A percentile compares a stretch with the other conserved stretches of the same genome.
phyloP scores from a whole-genome alignment of 2,797 vertebrate species.

The Antrozous pallidus region DNA sequence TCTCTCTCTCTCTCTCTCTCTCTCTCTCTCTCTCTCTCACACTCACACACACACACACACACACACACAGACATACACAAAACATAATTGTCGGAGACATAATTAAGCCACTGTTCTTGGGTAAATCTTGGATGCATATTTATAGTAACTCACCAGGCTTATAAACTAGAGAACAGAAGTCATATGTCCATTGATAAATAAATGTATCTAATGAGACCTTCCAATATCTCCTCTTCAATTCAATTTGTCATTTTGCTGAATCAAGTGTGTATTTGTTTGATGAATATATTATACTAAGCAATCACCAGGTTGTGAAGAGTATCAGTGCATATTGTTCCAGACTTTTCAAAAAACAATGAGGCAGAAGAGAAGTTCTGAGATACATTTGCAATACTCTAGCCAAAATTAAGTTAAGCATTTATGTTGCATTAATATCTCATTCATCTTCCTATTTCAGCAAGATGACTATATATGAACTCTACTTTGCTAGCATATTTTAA shows the following conservation, averaged over 20 bases:
- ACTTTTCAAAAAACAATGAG: neutral
- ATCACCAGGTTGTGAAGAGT: neutral
- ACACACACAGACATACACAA: neutral
- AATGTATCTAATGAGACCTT: neutral
- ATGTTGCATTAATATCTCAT: neutral
- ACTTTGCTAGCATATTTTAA: neutral
- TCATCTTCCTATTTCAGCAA: neutral
- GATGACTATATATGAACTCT: neutral
- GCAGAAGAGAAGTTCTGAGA: neutral
- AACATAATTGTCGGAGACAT: neutral
- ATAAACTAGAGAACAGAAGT: neutral
- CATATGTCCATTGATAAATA: neutral
- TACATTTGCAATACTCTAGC: neutral
- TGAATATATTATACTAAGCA: neutral
- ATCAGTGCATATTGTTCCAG: neutral
- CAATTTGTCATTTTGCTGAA: constrained; percentile 5
- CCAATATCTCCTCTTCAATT: neutral
- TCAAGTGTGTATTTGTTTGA: neutral
- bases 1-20: neutral
- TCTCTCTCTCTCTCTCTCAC: neutral
- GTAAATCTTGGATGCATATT: neutral
- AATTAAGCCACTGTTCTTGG: neutral
- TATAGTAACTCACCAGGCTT: neutral
- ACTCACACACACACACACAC: neutral
- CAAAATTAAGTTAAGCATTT: neutral